Evolutionary conservation across 2,113 vertebrate genomes (phyloP), one percentile per base, ranked within the genome.

Genomic region (Bufo bufo): DNA sequence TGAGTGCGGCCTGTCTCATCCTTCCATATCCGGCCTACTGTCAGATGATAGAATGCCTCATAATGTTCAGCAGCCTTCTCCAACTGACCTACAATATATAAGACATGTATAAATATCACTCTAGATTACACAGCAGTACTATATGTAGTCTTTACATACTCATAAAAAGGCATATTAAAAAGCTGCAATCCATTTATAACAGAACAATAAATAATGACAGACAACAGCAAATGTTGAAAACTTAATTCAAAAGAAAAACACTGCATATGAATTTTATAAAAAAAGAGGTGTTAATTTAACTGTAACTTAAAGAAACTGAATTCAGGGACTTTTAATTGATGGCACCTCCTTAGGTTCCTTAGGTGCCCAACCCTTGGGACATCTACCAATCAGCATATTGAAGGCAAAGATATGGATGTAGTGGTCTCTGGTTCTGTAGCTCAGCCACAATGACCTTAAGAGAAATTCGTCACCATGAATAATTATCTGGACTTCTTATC

Each of bases 41-140:
- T 93, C 91, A 96, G 69, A 20, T 92, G 91, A 92, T 96, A 92
- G 92, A 96, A 96, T 16, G 74, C 91, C 93, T 97, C 96, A 92
- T 95, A 96, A 93, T 96, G 91, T 71, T 96, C 93, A 10, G 90
- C 93, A 87, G 96, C 96, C 91, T 94, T 91, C 83, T 82, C 90
- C 84, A 96, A 79, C 50, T 94, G 79, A 92, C 94, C 96, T 97
- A 92, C 78, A 94, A 93, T 92, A 92, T 0, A 91, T 85, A 92
- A 90, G 0, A 59, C 0, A 89, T 88, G 91, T 0, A 6, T 88
- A 90, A 92, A 92, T 58, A 90, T 33, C 66, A 87, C 72, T 49
- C 19, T 59, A 69, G 66, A 90, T 82, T 89, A 69, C 52, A n/a
- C 19, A 66, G 61, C 69, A 82, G 74, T 74, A 63, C 69, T 43